phyloP scores from a whole-genome alignment of 1,140 invertebrate genomes.

The Zaprionus davidi region DNA sequence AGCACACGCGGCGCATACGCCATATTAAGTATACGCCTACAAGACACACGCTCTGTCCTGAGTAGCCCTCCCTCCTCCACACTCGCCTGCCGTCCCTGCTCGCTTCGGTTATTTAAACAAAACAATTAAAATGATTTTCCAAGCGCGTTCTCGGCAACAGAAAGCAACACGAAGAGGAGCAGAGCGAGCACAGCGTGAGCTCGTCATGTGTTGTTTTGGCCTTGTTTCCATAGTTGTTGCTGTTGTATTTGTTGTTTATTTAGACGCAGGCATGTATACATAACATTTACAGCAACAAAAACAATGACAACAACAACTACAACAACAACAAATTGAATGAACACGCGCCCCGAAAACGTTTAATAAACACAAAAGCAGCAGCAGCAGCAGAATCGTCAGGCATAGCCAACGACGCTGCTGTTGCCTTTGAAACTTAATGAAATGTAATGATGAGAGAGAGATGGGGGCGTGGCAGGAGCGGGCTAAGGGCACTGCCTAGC shows the following conservation, averaged over 20 bases:
- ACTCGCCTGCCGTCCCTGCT: conserved; percentile 6
- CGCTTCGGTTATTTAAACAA: conserved; percentile 74
- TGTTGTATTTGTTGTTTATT: conserved; percentile 59
- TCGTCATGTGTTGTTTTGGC: conserved; percentile 46
- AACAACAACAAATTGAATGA: conserved; percentile 76
- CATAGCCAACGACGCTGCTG: conserved; percentile 3
- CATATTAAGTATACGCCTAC: conserved; percentile 76
- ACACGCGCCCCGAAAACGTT: conserved; percentile 78
- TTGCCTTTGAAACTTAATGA: conserved; percentile 65
- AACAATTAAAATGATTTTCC: conserved; percentile 80
- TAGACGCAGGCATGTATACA: conserved; percentile 76
- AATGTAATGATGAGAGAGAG: conserved; percentile 74
- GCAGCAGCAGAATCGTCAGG: conserved; percentile 27
- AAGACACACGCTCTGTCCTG: conserved; percentile 33
- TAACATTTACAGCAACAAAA: conserved; percentile 63
- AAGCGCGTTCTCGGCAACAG: conserved; percentile 39
- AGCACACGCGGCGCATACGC: conserved; percentile 40
- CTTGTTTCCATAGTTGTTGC: conserved; percentile 28
- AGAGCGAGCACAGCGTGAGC: conserved; percentile 19
- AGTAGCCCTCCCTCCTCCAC: background rate
- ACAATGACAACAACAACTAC: conserved; percentile 38
- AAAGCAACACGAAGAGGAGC: conserved; percentile 12
- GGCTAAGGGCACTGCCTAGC: conserved; percentile 19
- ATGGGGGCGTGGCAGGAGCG: background rate
- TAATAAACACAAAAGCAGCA: conserved; percentile 75